phyloP scores from a whole-genome alignment of 2,797 vertebrate species.

The Premnoplex brunnescens region DNA sequence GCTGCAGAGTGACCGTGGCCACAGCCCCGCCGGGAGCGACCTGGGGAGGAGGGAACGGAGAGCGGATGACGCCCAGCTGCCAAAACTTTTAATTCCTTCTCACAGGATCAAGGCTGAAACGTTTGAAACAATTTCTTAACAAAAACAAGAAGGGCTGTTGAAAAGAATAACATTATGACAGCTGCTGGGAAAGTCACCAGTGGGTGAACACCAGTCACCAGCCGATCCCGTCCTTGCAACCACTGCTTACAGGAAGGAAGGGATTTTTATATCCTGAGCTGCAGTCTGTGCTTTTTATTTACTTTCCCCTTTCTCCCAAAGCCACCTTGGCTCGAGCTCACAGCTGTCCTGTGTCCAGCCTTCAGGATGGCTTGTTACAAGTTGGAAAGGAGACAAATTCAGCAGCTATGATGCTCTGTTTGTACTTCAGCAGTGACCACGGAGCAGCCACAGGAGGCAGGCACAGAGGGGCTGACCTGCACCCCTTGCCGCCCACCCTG shows the following conservation, averaged over 20 bases:
- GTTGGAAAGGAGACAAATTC: not conserved
- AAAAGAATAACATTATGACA: slow-evolving; percentile 72
- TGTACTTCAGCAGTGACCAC: not conserved
- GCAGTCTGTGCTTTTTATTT: not conserved
- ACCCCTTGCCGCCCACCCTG: not conserved
- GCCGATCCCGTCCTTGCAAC: not conserved
- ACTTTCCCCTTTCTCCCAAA: slow-evolving; percentile 6
- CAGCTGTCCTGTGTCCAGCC: not conserved
- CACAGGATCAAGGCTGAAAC: slow-evolving; percentile 46
- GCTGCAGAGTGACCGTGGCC: not conserved
- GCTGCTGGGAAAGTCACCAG: slow-evolving; percentile 52
- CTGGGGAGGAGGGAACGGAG: not conserved
- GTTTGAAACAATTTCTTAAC: slow-evolving; percentile 53
- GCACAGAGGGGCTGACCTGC: not conserved
- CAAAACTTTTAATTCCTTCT: slow-evolving; percentile 53
- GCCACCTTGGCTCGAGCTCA: not conserved
- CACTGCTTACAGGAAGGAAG: slow-evolving; percentile 40
- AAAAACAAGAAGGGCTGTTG: slow-evolving; percentile 53
- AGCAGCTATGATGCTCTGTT: rapidly evolving
- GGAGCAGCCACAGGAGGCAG: not conserved
- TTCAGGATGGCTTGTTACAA: not conserved
- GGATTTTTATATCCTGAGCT: slow-evolving; percentile 12
- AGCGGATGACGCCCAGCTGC: slow-evolving; percentile 14
- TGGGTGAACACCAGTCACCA: not conserved
- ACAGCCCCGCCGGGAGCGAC: not conserved